phyloP scores from a whole-genome alignment of 2,113 vertebrate species.

The Labeo rohita region DNA sequence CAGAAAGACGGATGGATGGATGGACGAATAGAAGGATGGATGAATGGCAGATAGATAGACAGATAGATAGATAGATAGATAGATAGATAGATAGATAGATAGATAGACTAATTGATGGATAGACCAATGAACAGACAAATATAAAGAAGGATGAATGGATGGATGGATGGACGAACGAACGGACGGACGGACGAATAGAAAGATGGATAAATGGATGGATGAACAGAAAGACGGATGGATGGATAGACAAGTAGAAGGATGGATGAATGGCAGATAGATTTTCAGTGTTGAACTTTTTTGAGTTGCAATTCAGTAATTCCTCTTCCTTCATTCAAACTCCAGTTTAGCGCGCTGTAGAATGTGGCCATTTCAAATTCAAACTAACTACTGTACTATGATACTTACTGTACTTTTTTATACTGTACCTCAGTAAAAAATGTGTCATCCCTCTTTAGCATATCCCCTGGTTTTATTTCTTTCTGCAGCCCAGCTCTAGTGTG shows the following conservation, averaged over 20 bases:
- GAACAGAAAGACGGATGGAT: no score
- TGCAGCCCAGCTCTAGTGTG: neutral
- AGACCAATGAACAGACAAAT: no score
- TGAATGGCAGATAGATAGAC: neutral
- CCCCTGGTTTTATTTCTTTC: neutral
- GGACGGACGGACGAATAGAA: no score
- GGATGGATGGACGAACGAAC: no score
- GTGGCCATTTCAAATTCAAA: neutral
- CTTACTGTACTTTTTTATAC: neutral
- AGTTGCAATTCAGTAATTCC: no score
- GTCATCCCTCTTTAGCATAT: neutral
- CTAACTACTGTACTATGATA: neutral
- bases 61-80: neutral
- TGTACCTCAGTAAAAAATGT: slow-evolving; percentile 4
- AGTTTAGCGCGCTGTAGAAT: no score
- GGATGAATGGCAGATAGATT: neutral
- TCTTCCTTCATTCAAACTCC: no score
- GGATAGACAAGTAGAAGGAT: neutral
- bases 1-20: neutral
- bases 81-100: no score
- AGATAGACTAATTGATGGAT: no score
- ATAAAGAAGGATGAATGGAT: no score
- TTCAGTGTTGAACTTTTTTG: no score
- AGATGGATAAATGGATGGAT: no score
- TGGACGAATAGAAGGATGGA: neutral